Evolutionary conservation across 2,113 vertebrate species (phyloP).

Genomic region (Micronycteris hirsuta): DNA sequence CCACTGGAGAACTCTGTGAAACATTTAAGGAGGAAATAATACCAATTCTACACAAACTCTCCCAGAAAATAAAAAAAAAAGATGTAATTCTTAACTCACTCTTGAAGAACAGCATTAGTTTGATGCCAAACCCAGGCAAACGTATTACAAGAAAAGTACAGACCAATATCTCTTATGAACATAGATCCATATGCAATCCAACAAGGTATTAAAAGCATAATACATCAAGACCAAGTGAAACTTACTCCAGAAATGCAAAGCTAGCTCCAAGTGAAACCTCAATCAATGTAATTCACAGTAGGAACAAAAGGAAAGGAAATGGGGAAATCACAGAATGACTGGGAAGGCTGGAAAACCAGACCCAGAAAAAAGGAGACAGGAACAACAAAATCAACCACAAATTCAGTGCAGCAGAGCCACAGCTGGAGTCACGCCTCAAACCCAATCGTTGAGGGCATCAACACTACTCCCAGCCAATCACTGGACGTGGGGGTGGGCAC

Average conservation of each 20-base stretch:
- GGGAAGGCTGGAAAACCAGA: not conserved
- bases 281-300: slow-evolving; percentile 10
- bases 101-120: not conserved
- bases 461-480: not conserved
- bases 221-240: not conserved
- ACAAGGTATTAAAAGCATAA: not conserved
- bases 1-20: not conserved
- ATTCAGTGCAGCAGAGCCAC: not conserved
- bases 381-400: not conserved
- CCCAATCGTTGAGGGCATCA: not conserved
- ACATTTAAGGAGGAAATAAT: not conserved
- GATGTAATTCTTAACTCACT: not conserved
- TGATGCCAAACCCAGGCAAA: not conserved
- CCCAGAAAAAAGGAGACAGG: not conserved
- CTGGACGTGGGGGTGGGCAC: not conserved
- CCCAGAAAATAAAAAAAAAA: not conserved
- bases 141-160: not conserved
- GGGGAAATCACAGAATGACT: not conserved
- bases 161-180: not conserved
- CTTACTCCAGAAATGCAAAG: not conserved
- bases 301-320: slow-evolving; percentile 10
- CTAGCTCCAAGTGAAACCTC: slow-evolving; percentile 2
- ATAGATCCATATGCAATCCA: not conserved
- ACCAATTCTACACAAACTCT: not conserved
- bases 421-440: not conserved